Percentiles rank a stretch among this genome's conserved stretches.
phyloP scores from a whole-genome alignment of 2,113 vertebrate genomes.

The Odocoileus hemionus region DNA sequence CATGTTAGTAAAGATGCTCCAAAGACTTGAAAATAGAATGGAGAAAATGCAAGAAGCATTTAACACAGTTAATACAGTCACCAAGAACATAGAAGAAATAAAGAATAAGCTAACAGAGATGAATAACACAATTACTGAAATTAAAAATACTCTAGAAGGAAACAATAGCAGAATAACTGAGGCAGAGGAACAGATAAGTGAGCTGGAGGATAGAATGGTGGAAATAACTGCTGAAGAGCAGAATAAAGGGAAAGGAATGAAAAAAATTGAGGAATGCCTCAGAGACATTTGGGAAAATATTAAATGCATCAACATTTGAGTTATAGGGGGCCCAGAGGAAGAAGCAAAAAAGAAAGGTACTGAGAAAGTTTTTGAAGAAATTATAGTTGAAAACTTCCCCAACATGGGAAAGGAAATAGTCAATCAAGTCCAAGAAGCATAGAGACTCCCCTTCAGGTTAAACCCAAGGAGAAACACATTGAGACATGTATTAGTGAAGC shows the following conservation, averaged over 20 bases:
- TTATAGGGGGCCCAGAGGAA: not conserved
- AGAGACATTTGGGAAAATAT: not conserved
- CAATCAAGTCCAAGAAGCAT: not conserved
- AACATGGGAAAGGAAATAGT: not conserved
- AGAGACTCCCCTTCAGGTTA: not conserved
- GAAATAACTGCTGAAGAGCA: not conserved
- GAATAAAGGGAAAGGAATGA: not conserved
- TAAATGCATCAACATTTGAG: not conserved
- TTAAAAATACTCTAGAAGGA: not conserved
- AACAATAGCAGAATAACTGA: not conserved
- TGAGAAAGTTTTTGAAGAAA: not conserved
- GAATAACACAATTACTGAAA: not conserved
- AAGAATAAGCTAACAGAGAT: not conserved
- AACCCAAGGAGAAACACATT: not conserved
- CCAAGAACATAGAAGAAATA: not conserved
- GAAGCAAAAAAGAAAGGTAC: not conserved
- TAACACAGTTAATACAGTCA: not conserved
- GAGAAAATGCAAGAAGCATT: not conserved
- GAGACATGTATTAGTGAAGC: not conserved
- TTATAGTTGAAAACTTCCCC: not conserved
- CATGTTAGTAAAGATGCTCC: not conserved
- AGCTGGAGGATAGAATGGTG: not conserved
- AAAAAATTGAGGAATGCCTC: not conserved
- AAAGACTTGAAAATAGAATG: not conserved
- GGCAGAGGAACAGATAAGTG: not conserved